These are phyloP conservation scores for Macrotus californicus DNA, from an alignment of 2,113 vertebrate species.

Conservation along the genomic window DNA sequence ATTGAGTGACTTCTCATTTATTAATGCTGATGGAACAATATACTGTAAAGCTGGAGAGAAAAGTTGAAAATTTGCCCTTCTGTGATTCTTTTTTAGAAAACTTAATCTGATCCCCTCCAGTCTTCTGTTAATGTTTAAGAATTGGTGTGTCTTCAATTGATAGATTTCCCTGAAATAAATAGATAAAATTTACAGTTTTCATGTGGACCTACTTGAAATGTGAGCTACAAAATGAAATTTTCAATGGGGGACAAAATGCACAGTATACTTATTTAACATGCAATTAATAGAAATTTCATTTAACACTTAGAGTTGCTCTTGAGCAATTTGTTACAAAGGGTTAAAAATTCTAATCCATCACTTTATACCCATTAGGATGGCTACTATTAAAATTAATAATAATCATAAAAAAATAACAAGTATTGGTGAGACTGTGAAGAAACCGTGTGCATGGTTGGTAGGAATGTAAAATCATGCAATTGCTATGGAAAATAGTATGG, in stretches of 20 bases:
- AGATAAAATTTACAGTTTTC: not conserved
- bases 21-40: not conserved
- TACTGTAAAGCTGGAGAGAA: not conserved
- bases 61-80: not conserved
- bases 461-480: not conserved
- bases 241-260: not conserved
- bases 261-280: not conserved
- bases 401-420: not conserved
- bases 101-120: not conserved
- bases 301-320: not conserved
- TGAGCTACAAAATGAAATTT: not conserved
- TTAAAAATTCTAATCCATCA: not conserved
- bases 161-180: not conserved
- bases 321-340: not conserved
- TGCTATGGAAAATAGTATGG: not conserved
- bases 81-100: not conserved
- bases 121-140: not conserved
- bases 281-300: not conserved
- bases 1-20: not conserved
- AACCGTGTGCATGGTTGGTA: not conserved
- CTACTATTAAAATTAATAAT: not conserved
- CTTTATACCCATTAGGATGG: not conserved
- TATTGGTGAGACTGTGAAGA: not conserved
- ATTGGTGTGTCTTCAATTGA: not conserved
- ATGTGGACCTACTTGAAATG: not conserved